Evolutionary conservation across 2,888 invertebrate genomes (phyloP), one percentile per base, ranked within the genome.

Genomic region (Pantelozetes paolii): DNA sequence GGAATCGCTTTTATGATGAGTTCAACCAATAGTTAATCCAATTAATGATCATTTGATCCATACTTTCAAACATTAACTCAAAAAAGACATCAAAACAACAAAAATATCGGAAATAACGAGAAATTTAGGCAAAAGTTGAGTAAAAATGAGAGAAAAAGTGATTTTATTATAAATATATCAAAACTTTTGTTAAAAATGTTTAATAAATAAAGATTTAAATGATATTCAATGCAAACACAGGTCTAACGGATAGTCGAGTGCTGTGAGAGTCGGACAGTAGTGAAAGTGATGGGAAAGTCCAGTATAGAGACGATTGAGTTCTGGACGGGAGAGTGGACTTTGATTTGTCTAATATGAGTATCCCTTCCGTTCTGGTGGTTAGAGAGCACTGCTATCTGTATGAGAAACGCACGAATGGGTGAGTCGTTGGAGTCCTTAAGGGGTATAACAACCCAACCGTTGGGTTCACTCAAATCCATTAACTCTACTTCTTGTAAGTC

Each of bases 361-460:
- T 99, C 99, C 76, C 99, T 85, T 3, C 99, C 99, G 84, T 98
- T 99, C 82, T 99, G 99, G 83, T 99, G 99, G 83, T 99, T 99
- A 79, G 94, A 94, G 64, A 97, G 88, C 0, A 97, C 93, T 23
- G 95, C 95, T 79, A 97, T 91, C 84, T 97, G 96, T 72, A 97
- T 89, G 91, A 95, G 95, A 81, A 94, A 98, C 20, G 97, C 94
- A 79, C 96, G 87, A 69, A 97, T 90, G 1, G 94, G 92, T 78
- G 90, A 88, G 50, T 92, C 91, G 78, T 89, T 80, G 70, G 90
- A 89, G 82, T 94, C 93, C 83, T 91, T 92, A 48, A 96, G 89
- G 45, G 93, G 92, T 79, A 96, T 90, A 80, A 91, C 89, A 62
- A 97, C 91, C 99, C 98, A 99, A 48, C 99, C 97, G 81, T 90